These are phyloP conservation scores for Cyrtodaria siliqua DNA, from an alignment of 2,888 invertebrate genomes.

Conservation along the genomic window DNA sequence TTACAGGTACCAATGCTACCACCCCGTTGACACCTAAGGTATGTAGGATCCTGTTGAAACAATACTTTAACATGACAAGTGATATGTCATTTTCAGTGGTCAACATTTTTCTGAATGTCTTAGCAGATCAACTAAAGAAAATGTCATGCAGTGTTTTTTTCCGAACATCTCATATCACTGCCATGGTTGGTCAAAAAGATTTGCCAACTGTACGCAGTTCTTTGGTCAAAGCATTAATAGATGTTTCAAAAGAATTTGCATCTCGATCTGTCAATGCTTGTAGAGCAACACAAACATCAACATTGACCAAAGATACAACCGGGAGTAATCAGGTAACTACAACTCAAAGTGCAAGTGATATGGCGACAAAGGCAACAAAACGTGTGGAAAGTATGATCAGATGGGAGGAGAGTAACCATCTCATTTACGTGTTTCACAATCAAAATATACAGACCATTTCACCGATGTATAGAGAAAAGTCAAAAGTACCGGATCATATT, in stretches of 20 bases:
- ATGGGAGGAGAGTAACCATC: slow-evolving; percentile 62
- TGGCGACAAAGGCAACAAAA: slow-evolving; percentile 6
- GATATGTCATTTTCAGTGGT: slow-evolving; percentile 63
- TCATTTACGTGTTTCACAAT: slow-evolving; percentile 23
- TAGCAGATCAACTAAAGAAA: slow-evolving; percentile 75
- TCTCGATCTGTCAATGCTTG: slow-evolving; percentile 41
- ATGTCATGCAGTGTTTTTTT: slow-evolving; percentile 70
- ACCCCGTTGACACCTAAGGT: slow-evolving; percentile 28
- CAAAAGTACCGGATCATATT: not conserved
- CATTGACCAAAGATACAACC: not conserved
- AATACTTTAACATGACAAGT: slow-evolving; percentile 35
- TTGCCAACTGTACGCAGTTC: slow-evolving; percentile 28
- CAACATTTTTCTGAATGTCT: slow-evolving; percentile 63
- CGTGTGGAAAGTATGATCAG: slow-evolving; percentile 58
- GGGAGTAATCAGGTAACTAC: too few relatives aligned
- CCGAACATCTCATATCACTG: slow-evolving; percentile 36
- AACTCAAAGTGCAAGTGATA: too few relatives aligned
- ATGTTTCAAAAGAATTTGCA: slow-evolving; percentile 53
- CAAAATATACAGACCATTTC: slow-evolving; percentile 31
- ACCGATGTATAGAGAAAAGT: slow-evolving; percentile 15
- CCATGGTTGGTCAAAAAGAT: slow-evolving; percentile 46
- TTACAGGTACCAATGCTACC: slow-evolving; percentile 32
- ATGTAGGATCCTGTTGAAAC: slow-evolving; percentile 54
- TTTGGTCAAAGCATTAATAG: slow-evolving; percentile 40
- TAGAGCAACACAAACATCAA: slow-evolving; percentile 33